These are phyloP conservation scores for Nemurella pictetii DNA, from an alignment of 2,888 invertebrate species.

Conservation along the genomic window DNA sequence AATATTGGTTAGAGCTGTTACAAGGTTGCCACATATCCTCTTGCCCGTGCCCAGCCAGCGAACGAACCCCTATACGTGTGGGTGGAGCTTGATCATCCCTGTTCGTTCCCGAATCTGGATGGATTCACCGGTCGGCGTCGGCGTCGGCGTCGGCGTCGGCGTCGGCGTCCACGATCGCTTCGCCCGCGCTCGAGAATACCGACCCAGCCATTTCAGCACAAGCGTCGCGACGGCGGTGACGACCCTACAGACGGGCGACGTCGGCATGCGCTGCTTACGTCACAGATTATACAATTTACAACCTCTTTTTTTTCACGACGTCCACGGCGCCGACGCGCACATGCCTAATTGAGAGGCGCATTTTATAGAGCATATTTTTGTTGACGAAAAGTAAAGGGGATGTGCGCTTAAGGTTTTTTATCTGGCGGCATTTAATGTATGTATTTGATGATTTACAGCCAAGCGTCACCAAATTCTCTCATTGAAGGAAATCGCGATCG, in stretches of 20 bases:
- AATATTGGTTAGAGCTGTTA: constrained; percentile 56
- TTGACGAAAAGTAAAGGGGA: neutral
- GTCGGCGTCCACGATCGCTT: too few relatives aligned
- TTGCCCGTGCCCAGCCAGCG: constrained; percentile 29
- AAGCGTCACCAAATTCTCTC: too few relatives aligned
- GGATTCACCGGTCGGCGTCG: neutral
- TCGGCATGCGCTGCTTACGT: neutral
- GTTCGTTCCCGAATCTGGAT: neutral
- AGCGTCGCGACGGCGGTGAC: neutral
- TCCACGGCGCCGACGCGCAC: neutral
- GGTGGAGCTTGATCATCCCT: constrained; percentile 37
- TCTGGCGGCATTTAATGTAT: too few relatives aligned
- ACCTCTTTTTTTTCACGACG: neutral
- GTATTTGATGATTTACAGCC: too few relatives aligned
- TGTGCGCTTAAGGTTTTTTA: neutral
- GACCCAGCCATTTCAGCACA: neutral
- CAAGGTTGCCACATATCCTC: constrained; percentile 49
- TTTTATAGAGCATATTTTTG: neutral
- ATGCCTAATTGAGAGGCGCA: neutral
- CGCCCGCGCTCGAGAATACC: neutral
- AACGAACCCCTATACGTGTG: constrained; percentile 36
- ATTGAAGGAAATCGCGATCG: too few relatives aligned
- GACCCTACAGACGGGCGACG: neutral
- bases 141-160: neutral
- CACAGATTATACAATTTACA: neutral